These are phyloP conservation scores for Poecilia wingei DNA, from an alignment of 2,797 vertebrate species.

Conservation along the genomic window DNA sequence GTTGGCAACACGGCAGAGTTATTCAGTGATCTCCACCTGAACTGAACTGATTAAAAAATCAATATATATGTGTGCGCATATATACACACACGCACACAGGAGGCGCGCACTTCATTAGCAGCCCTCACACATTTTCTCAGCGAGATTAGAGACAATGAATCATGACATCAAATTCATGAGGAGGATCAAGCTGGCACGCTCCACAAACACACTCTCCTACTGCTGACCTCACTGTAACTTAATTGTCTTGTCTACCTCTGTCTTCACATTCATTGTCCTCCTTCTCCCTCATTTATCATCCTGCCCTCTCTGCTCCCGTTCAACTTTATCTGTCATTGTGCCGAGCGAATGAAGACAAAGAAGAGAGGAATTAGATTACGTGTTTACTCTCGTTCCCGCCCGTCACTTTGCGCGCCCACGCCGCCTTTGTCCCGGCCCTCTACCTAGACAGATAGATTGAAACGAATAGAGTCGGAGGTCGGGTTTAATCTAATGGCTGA, in stretches of 20 bases:
- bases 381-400: conserved; percentile 32
- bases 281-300: conserved; percentile 40
- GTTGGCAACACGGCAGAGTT: neutral
- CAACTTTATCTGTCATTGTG: conserved; percentile 49
- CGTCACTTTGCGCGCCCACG: conserved; percentile 21
- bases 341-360: conserved; percentile 63
- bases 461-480: conserved; percentile 43
- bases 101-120: conserved; percentile 31
- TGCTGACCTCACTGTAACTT: conserved; percentile 36
- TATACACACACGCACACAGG: neutral
- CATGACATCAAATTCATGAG: conserved; percentile 43
- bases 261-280: conserved; percentile 4
- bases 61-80: neutral
- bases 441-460: conserved; percentile 49
- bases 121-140: conserved; percentile 4
- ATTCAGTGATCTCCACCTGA: neutral
- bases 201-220: conserved; percentile 1
- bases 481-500: conserved; percentile 36
- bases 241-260: conserved; percentile 24
- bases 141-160: conserved; percentile 42
- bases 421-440: conserved; percentile 35
- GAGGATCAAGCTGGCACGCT: conserved; percentile 15
- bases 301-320: conserved; percentile 21
- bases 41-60: conserved; percentile 6
- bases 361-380: conserved; percentile 60